A percentile compares a stretch with the other conserved stretches of the same genome.
Evolutionary conservation across 2,888 invertebrate species (phyloP).

Genomic region (Elysia crispata): DNA sequence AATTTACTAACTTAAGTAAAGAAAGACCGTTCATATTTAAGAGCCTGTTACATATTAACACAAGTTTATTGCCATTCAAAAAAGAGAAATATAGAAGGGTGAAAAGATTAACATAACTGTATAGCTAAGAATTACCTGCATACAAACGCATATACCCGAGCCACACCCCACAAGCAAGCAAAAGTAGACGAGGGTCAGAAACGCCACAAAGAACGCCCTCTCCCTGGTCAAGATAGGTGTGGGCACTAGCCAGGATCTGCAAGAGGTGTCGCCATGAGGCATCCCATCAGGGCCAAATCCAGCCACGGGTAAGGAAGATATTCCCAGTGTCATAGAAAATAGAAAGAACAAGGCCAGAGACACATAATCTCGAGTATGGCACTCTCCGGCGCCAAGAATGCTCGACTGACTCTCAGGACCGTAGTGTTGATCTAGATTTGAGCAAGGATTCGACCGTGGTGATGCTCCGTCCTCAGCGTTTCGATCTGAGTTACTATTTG

Average conservation of each 20-base stretch:
- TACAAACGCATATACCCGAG: slow-evolving; percentile 41
- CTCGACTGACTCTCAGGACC: too few relatives aligned
- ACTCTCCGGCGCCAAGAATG: too few relatives aligned
- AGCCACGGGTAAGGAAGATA: slow-evolving; percentile 61
- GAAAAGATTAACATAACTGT: too few relatives aligned
- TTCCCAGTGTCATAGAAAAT: slow-evolving; percentile 55
- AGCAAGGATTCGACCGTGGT: too few relatives aligned
- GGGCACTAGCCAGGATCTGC: slow-evolving; percentile 64
- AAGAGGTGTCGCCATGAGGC: slow-evolving; percentile 53
- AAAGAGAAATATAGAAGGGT: too few relatives aligned
- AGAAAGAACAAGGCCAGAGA: slow-evolving; percentile 55
- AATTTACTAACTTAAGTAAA: too few relatives aligned
- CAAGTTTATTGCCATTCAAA: too few relatives aligned
- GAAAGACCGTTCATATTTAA: too few relatives aligned
- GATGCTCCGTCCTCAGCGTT: too few relatives aligned
- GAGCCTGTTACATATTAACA: too few relatives aligned
- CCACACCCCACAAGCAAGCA: slow-evolving; percentile 53
- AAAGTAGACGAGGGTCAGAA: slow-evolving; percentile 58
- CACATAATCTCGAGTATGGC: slow-evolving; percentile 50
- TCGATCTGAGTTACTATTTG: too few relatives aligned
- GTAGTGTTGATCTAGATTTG: too few relatives aligned
- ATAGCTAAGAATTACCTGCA: slow-evolving; percentile 13
- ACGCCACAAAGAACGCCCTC: slow-evolving; percentile 59
- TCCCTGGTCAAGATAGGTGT: slow-evolving; percentile 52
- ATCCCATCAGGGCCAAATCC: slow-evolving; percentile 63